phyloP scores from a whole-genome alignment of 1,140 invertebrate species.

The Temnothorax curvispinosus region DNA sequence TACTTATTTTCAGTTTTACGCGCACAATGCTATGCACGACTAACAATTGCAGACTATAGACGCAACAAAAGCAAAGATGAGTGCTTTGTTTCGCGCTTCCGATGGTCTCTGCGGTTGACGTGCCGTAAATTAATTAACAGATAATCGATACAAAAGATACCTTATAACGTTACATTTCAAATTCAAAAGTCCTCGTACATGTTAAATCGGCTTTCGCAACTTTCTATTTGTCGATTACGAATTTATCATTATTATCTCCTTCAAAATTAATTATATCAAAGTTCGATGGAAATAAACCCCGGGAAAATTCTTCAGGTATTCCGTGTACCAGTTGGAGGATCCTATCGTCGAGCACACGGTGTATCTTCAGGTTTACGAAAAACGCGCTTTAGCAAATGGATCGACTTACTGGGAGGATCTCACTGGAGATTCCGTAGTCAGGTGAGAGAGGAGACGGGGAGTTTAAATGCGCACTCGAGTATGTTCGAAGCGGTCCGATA shows the following conservation, averaged over 20 bases:
- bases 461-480: conserved; percentile 32
- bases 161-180: background rate
- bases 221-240: background rate
- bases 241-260: background rate
- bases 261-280: background rate
- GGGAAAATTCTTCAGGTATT: conserved; percentile 74
- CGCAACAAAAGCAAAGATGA: conserved; percentile 39
- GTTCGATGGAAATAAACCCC: background rate
- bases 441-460: conserved; percentile 58
- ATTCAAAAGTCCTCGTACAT: background rate
- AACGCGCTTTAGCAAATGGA: conserved; percentile 75
- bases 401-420: conserved; percentile 81
- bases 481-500: conserved; percentile 53
- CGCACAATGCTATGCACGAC: background rate
- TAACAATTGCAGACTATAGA: conserved; percentile 38
- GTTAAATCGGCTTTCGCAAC: background rate
- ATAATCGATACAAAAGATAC: conserved; percentile 8
- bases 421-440: conserved; percentile 75
- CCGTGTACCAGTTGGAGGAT: conserved; percentile 81
- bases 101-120: conserved; percentile 9
- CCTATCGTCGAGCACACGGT: conserved; percentile 82
- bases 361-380: conserved; percentile 83
- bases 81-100: conserved; percentile 33
- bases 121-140: conserved; percentile 34
- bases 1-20: conserved; percentile 26